Conservation (phyloP, 2,888 invertebrate species). For the Hypselothyrea guttata region DNA sequence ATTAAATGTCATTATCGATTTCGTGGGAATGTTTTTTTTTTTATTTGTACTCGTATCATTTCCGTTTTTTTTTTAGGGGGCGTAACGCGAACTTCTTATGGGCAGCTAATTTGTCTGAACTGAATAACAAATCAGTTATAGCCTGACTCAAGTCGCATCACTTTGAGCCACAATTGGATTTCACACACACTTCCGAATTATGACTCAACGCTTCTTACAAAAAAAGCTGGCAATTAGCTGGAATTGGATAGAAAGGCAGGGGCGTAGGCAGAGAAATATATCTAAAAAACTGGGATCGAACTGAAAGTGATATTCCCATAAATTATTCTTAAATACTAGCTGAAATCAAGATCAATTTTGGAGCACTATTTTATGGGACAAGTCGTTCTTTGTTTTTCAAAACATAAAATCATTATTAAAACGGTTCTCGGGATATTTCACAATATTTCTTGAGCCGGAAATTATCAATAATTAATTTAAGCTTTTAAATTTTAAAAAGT, state of each 20-base stretch:
- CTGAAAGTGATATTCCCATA: too few species aligned
- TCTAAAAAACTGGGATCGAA: too few species aligned
- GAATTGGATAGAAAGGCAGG: conserved; percentile 32
- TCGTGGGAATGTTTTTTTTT: conserved; percentile 64
- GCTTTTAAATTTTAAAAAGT: too few species aligned
- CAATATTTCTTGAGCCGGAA: too few species aligned
- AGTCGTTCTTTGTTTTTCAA: too few species aligned
- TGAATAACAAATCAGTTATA: conserved; percentile 38
- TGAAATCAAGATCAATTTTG: too few species aligned
- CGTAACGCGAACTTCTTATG: conserved; percentile 26
- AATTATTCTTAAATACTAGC: too few species aligned
- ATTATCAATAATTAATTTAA: too few species aligned
- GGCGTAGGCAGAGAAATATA: not conserved
- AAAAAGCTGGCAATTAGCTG: conserved; percentile 35
- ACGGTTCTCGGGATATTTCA: too few species aligned
- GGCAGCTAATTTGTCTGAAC: conserved; percentile 32
- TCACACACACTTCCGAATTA: conserved; percentile 49
- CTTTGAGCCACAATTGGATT: conserved; percentile 47
- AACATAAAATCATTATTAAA: too few species aligned
- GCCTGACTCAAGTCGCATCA: conserved; percentile 8
- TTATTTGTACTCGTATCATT: conserved; percentile 2
- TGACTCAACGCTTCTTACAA: conserved; percentile 51
- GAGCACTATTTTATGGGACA: too few species aligned
- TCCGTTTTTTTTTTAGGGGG: too few species aligned
- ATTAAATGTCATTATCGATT: conserved; percentile 73